phyloP scores from a whole-genome alignment of 1,140 invertebrate genomes.

The Ceratosolen solmsi region DNA sequence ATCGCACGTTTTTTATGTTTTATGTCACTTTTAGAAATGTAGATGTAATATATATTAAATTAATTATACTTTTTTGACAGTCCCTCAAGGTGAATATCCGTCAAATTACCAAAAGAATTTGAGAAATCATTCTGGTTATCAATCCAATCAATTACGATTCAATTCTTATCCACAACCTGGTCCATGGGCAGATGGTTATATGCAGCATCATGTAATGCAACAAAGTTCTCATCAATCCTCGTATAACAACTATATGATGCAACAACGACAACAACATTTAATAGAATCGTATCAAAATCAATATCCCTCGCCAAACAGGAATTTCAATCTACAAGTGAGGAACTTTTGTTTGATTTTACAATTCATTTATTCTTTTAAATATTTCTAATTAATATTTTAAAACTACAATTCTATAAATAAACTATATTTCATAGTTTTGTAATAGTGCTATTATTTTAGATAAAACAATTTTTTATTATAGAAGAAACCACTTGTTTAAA shows the following conservation, averaged over 20 bases:
- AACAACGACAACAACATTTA: constrained; percentile 21
- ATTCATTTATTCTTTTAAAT: background rate
- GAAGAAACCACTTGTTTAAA: too few relatives aligned
- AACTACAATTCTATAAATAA: too few relatives aligned
- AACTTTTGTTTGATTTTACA: constrained; percentile 19
- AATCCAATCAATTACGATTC: background rate
- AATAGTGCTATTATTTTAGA: too few relatives aligned
- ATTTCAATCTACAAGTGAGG: constrained; percentile 36
- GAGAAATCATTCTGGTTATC: background rate
- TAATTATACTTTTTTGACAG: background rate
- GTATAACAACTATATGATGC: background rate
- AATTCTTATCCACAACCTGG: background rate
- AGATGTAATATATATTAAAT: too few relatives aligned
- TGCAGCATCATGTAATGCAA: background rate
- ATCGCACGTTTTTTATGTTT: too few relatives aligned
- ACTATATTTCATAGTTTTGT: too few relatives aligned
- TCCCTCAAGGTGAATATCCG: constrained; percentile 25
- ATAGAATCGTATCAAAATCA: constrained; percentile 29
- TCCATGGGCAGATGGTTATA: constrained; percentile 38
- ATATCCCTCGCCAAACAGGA: background rate
- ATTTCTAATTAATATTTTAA: too few relatives aligned
- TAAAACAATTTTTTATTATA: too few relatives aligned
- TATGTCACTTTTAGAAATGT: too few relatives aligned
- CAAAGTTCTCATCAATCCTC: constrained; percentile 6
- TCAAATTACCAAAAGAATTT: constrained; percentile 9